These are phyloP conservation scores for Caretta caretta DNA, from an alignment of 2,113 vertebrate species.

Conservation along the genomic window DNA sequence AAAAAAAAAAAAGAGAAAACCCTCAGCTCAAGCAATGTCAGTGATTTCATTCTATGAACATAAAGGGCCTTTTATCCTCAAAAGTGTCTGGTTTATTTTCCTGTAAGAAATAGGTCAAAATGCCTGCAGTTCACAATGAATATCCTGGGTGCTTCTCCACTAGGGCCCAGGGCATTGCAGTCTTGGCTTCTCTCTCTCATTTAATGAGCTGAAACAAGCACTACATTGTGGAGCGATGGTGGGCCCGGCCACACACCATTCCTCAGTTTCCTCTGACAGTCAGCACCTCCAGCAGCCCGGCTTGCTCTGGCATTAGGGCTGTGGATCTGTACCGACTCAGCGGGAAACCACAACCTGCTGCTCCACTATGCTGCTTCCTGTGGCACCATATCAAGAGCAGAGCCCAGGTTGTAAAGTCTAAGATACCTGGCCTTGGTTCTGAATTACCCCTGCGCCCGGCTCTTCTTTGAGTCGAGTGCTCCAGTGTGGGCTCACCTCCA, in stretches of 20 bases:
- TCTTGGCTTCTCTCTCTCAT: neutral
- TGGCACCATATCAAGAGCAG: accelerated
- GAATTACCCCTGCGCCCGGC: neutral
- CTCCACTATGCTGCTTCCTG: neutral
- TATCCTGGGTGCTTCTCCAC: neutral
- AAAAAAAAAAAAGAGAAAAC: neutral
- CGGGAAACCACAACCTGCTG: neutral
- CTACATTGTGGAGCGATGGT: neutral
- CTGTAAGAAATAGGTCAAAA: neutral
- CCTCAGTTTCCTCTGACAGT: neutral
- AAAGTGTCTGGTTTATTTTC: neutral
- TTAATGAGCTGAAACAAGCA: neutral
- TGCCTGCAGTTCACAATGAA: neutral
- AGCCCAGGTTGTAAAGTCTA: accelerated
- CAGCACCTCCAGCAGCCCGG: neutral
- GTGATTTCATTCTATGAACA: neutral
- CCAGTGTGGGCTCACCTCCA: no score
- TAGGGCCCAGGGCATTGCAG: neutral
- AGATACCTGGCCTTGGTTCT: neutral
- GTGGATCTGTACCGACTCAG: neutral
- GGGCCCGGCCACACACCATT: neutral
- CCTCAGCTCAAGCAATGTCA: neutral
- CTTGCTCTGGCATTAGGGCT: neutral
- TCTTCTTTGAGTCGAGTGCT: no score
- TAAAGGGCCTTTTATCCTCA: neutral